Evolutionary conservation across 2,113 vertebrate species (phyloP).

Genomic region (Eclectus roratus): DNA sequence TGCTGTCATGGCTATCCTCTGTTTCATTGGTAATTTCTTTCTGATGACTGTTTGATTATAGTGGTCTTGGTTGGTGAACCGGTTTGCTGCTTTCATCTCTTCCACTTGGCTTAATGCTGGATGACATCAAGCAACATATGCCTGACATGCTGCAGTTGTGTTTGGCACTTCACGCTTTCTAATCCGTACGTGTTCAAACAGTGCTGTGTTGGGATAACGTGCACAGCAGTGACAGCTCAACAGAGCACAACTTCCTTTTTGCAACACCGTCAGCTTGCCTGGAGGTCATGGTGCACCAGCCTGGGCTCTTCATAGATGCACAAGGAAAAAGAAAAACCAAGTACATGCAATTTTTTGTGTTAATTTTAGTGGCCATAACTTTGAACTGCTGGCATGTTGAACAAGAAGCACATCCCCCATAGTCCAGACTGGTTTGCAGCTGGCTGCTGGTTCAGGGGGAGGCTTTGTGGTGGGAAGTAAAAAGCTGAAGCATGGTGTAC

Average conservation of each 20-base stretch:
- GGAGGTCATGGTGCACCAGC: neutral
- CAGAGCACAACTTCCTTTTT: neutral
- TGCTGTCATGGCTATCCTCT: neutral
- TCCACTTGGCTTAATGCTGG: constrained; percentile 20
- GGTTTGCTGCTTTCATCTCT: neutral
- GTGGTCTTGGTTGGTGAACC: neutral
- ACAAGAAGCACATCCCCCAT: rapidly evolving
- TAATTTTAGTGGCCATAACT: neutral
- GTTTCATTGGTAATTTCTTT: neutral
- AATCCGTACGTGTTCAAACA: rapidly evolving
- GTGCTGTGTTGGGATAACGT: neutral
- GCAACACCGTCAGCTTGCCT: neutral
- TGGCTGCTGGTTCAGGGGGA: neutral
- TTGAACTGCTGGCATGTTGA: neutral
- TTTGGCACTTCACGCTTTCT: neutral
- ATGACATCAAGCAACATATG: constrained; percentile 27
- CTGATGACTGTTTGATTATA: neutral
- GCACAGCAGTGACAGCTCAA: neutral
- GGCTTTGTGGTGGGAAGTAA: neutral
- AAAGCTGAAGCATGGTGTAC: neutral
- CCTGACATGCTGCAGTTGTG: neutral
- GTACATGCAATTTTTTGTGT: neutral
- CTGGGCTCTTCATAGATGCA: neutral
- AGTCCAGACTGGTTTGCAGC: neutral
- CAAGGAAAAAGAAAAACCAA: neutral